phyloP scores from a whole-genome alignment of 2,888 invertebrate species.

The Sarcophaga variegata region DNA sequence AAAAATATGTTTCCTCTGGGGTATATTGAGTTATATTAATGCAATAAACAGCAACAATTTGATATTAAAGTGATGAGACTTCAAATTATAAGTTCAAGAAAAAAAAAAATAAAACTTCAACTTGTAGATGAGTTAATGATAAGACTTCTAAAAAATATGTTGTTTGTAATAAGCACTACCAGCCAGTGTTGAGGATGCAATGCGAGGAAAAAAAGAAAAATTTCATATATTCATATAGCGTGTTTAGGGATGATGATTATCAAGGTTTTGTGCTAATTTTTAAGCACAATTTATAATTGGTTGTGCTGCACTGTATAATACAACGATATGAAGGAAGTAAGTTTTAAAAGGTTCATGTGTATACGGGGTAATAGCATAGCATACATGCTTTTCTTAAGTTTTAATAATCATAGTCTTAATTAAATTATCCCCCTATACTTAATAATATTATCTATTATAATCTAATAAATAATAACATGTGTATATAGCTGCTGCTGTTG shows the following conservation, averaged over 20 bases:
- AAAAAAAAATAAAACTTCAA: not conserved
- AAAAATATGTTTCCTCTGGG: not conserved
- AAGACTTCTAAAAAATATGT: not conserved
- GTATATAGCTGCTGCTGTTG: too few species aligned
- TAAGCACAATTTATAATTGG: not conserved
- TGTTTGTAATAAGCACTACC: not conserved
- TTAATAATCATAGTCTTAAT: too few species aligned
- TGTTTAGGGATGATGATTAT: not conserved
- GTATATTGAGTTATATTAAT: not conserved
- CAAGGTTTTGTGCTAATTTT: not conserved
- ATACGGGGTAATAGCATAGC: too few species aligned
- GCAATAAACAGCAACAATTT: conserved; percentile 32
- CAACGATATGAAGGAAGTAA: too few species aligned
- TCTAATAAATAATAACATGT: too few species aligned
- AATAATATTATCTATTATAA: too few species aligned
- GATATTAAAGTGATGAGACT: conserved; percentile 38
- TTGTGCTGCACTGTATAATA: too few species aligned
- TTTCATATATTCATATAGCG: not conserved
- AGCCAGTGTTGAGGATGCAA: conserved; percentile 27
- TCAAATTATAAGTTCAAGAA: conserved; percentile 1
- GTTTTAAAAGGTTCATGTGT: too few species aligned
- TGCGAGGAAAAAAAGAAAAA: not conserved
- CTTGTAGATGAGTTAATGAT: conserved; percentile 2
- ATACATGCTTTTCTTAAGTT: too few species aligned
- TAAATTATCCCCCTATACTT: too few species aligned